Base-by-base conservation (phyloP, 2,888 invertebrate genomes). In the Drosophila limbata region DNA sequence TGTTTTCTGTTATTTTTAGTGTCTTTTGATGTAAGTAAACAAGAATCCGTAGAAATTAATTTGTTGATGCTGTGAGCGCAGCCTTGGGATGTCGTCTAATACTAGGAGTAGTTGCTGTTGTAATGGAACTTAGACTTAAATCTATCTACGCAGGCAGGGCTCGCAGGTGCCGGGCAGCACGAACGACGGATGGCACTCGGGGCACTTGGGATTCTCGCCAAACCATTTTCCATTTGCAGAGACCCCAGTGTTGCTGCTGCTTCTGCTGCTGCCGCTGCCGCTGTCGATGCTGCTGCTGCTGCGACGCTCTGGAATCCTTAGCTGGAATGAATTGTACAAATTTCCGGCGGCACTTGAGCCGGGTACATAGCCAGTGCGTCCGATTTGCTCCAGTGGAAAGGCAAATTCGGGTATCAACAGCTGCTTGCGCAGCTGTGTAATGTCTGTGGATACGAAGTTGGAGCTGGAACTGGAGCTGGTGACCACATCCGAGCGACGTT, bases 111-210 rank as follows among this genome's bases (percentile, higher is more conserved):
- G 60, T 69, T 64, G 72, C 40, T 50, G 60, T 51, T 45, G 45
- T 10, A 42, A 35, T 77, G 73, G 62, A 85, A 69, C 69, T 65
- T 61, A 66, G 31, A 45, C 15, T 15, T 59, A 44, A 50, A 79
- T 56, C 84, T 91, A 92, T 79, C 93, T 92, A 25, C 95, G 93
- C 50, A 95, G 93, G 78, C 95, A 95, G 3, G 95, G 95, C 81
- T 94, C 94, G 81, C 95, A 95, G 13, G 94, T 94, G n/a, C 95
- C 95, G 0, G 95, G 94, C 52, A 92, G 92, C 15, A 95, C 90
- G 84, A 94, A 95, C 1, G 94, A 94, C 0, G 95, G 95, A 89
- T 95, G 95, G 83, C 95, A 95, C 74, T 95, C 94, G 0, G 95
- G 94, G 66, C 95, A 95, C 48, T 93, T 92, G 1, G 94, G 94